These are phyloP conservation scores for Sapayoa aenigma DNA, from an alignment of 2,113 vertebrate species.

Conservation along the genomic window DNA sequence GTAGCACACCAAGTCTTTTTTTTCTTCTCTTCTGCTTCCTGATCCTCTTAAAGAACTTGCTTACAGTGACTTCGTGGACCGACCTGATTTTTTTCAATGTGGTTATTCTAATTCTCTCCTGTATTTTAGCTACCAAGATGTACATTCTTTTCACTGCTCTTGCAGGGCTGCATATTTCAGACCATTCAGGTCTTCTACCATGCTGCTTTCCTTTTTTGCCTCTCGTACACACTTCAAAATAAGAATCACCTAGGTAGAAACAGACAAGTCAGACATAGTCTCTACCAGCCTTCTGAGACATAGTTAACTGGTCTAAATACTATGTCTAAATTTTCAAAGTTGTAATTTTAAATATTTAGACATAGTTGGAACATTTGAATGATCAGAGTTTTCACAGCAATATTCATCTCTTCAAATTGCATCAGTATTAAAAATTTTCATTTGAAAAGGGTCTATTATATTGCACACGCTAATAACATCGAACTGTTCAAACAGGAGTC, in stretches of 20 bases:
- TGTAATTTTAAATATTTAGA: not conserved
- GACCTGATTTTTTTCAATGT: not conserved
- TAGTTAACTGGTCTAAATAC: fast-evolving
- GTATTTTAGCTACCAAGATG: not conserved
- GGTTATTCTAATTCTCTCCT: not conserved
- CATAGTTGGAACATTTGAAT: not conserved
- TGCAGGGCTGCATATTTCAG: not conserved
- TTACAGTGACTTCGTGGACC: not conserved
- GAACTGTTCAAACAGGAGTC: not conserved
- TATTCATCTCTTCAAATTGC: not conserved
- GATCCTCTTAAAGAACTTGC: not conserved
- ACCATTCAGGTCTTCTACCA: not conserved
- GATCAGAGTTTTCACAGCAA: not conserved
- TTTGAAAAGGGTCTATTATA: not conserved
- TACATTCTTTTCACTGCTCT: not conserved
- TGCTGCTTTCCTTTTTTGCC: not conserved
- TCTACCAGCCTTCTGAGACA: not conserved
- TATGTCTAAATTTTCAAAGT: not conserved
- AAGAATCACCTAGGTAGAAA: not conserved
- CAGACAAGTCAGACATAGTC: not conserved
- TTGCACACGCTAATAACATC: not conserved
- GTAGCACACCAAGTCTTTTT: not conserved
- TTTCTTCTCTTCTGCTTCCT: not conserved
- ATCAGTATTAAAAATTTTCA: not conserved
- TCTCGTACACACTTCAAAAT: not conserved